A percentile compares a stretch with the other conserved stretches of the same genome.
Conservation (phyloP, 2,797 vertebrate species). For the Xiphophorus birchmanni region DNA sequence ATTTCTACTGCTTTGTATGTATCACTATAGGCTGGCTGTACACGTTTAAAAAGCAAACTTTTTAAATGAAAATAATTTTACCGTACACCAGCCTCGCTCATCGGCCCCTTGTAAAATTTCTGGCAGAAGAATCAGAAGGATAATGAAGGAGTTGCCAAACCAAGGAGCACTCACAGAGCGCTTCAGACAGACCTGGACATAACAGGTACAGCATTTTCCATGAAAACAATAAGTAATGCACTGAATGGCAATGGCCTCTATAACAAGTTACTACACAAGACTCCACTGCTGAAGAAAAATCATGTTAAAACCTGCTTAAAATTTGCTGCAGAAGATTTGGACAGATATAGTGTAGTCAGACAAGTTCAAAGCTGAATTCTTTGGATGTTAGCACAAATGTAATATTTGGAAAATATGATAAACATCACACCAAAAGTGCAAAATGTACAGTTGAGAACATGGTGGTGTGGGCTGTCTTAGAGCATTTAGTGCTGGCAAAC, state of each 20-base stretch:
- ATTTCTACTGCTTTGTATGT: not conserved
- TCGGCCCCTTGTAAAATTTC: not conserved
- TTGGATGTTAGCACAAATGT: not conserved
- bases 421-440: not conserved
- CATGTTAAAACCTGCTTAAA: not conserved
- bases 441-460: not conserved
- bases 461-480: not conserved
- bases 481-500: not conserved
- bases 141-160: not conserved
- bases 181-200: not conserved
- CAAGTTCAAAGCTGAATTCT: not conserved
- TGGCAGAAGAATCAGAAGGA: not conserved
- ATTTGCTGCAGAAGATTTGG: not conserved
- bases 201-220: not conserved
- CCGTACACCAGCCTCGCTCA: not conserved
- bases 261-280: not conserved
- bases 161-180: not conserved
- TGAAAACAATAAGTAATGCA: not conserved
- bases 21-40: not conserved
- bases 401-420: not conserved
- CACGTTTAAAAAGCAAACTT: not conserved
- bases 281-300: not conserved
- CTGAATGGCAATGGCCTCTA: not conserved
- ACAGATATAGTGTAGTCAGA: not conserved
- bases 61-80: not conserved